Conservation (phyloP, 2,113 vertebrate species). For the Zingel zingel region DNA sequence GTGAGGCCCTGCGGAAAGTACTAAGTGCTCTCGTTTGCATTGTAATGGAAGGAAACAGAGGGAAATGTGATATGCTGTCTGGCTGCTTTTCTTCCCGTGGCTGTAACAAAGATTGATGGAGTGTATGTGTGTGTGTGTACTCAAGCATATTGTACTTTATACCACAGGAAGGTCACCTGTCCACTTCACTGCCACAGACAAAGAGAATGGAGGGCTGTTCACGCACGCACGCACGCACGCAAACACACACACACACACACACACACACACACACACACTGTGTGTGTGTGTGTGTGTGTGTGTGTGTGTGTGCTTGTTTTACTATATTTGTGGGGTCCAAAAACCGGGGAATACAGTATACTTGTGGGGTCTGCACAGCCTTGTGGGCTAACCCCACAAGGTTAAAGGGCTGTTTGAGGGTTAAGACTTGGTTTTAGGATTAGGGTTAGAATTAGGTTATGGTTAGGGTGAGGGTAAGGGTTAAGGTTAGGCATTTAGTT, state of each 20-base stretch:
- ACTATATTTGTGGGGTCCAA: no score
- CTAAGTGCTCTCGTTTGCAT: conserved; percentile 37
- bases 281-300: no score
- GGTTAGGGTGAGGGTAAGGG: no score
- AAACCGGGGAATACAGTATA: no score
- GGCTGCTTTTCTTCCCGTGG: conserved; percentile 26
- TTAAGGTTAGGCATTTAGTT: no score
- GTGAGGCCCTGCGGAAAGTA: conserved; percentile 28
- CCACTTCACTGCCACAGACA: conserved; percentile 42
- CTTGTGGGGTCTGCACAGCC: no score
- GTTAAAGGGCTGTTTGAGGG: no score
- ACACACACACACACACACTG: conserved; percentile 28
- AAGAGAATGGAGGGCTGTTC: conserved; percentile 12
- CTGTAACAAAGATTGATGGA: conserved; percentile 60
- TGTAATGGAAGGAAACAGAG: conserved; percentile 53
- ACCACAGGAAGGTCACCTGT: conserved; percentile 62
- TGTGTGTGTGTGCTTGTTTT: no score
- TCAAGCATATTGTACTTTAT: conserved; percentile 37
- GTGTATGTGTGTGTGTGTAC: conserved; percentile 13
- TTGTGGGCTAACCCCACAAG: no score
- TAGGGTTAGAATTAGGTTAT: no score
- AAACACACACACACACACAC: conserved; percentile 26
- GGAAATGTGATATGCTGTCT: conserved; percentile 38
- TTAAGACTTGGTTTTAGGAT: no score
- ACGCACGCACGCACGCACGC: conserved; percentile 14